Evolutionary conservation across 2,888 invertebrate species (phyloP).

Genomic region (Serripes groenlandicus): DNA sequence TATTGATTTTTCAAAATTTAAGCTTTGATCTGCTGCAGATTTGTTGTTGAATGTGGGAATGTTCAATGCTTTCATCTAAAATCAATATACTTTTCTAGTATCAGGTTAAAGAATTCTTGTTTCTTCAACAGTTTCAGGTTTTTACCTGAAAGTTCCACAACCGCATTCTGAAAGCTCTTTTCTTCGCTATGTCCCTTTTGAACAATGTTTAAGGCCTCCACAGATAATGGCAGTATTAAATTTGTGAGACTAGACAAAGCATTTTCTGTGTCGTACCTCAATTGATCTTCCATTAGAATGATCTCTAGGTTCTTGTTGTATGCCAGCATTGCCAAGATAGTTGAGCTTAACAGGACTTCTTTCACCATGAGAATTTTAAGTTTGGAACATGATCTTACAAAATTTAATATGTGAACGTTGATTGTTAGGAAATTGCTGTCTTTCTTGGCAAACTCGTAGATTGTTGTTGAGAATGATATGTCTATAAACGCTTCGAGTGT

Average conservation of each 20-base stretch:
- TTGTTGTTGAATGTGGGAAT: no score
- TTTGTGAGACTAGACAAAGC: neutral
- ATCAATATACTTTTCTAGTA: slow-evolving; percentile 6
- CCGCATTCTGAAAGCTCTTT: neutral
- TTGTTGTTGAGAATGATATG: slow-evolving; percentile 52
- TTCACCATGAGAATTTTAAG: slow-evolving; percentile 64
- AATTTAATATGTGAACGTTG: slow-evolving; percentile 54
- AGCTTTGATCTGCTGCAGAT: no score
- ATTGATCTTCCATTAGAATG: slow-evolving; percentile 64
- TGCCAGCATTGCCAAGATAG: slow-evolving; percentile 61
- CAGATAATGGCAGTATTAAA: neutral
- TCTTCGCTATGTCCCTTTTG: neutral
- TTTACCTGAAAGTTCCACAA: neutral
- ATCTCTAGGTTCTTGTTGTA: slow-evolving; percentile 57
- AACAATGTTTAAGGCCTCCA: neutral
- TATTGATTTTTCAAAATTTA: no score
- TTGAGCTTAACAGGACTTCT: slow-evolving; percentile 64
- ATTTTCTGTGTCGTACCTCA: slow-evolving; percentile 36
- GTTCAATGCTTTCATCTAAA: no score
- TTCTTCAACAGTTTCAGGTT: neutral
- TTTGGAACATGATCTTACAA: slow-evolving; percentile 61
- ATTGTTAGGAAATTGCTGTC: slow-evolving; percentile 24
- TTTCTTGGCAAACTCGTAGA: slow-evolving; percentile 32
- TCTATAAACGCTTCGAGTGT: slow-evolving; percentile 69
- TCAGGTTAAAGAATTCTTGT: neutral